Evolutionary conservation across 2,797 vertebrate genomes (phyloP), one percentile per base, ranked within the genome.

Genomic region (Catharus ustulatus): DNA sequence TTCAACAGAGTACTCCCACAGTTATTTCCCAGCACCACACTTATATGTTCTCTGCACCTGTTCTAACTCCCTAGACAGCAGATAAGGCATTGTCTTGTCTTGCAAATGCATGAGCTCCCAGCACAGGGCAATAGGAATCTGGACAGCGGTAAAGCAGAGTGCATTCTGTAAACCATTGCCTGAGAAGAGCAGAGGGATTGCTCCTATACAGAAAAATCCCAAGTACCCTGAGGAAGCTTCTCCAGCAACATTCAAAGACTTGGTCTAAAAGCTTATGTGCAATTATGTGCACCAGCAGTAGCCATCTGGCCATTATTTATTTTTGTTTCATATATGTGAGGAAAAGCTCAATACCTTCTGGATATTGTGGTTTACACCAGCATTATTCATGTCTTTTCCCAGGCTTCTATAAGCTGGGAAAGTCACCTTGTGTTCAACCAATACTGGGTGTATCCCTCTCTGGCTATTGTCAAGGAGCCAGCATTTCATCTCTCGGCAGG

Each of bases 371-470:
- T 84, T 90, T 88, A 74, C 63, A 71, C 32, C 45, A 90, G 79
- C 76, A 72, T 94, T 96, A 90, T 95, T 94, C 84, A 94, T 34
- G 45, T 88, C 58, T 94, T 93, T 95, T 97, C 96, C 96, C 95
- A 97, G 95, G 83, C 91, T 87, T 97, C 84, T 87, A 43, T 84
- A 89, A 92, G 91, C 96, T 95, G 97, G 95, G 94, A 97, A 94
- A 96, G 89, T 97, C 94, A 92, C 85, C 91, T 87, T 96, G 85
- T 85, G 78, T 95, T 94, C 91, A 95, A 92, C 85, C 81, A 93
- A 93, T 97, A 95, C 94, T 97, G 97, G 97, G 97, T 92, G 97
- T 97, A 93, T 96, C 94, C 95, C 13, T 12, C 84, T 97, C 75
- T 90, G 95, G 83, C 83, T 97, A 89, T 96, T 97, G 96, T 97